Evolutionary conservation across 2,888 invertebrate genomes (phyloP).

Genomic region (Acleris laterana): DNA sequence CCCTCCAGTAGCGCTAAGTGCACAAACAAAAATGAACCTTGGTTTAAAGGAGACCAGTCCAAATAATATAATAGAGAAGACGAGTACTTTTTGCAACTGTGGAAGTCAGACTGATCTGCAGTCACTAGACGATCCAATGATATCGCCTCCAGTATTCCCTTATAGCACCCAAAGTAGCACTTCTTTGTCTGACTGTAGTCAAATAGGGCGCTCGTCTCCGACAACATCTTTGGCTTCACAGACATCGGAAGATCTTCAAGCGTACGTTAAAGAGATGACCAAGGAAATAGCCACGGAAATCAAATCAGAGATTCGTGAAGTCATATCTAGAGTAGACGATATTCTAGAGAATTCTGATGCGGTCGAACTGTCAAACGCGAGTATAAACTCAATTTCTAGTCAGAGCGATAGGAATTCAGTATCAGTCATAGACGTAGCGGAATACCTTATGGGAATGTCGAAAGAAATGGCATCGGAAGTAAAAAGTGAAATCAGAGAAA

Average conservation of each 20-base stretch:
- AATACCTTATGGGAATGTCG: slow-evolving; percentile 91
- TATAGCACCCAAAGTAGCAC: slow-evolving; percentile 77
- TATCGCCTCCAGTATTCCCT: slow-evolving; percentile 76
- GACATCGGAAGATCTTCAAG: slow-evolving; percentile 87
- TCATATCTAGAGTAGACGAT: slow-evolving; percentile 91
- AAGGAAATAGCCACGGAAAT: slow-evolving; percentile 92
- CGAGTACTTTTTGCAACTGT: slow-evolving; percentile 86
- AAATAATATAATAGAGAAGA: slow-evolving; percentile 64
- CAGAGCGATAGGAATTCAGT: slow-evolving; percentile 88
- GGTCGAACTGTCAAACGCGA: slow-evolving; percentile 80
- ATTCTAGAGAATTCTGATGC: slow-evolving; percentile 88
- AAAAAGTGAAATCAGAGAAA: slow-evolving; percentile 90
- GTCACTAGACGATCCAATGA: slow-evolving; percentile 85
- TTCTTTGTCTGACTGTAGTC: slow-evolving; percentile 83
- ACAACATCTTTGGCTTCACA: slow-evolving; percentile 80
- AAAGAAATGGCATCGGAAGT: slow-evolving; percentile 92
- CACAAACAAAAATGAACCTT: slow-evolving; percentile 86
- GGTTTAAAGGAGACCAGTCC: slow-evolving; percentile 84
- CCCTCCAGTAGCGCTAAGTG: slow-evolving; percentile 83
- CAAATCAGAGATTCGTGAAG: slow-evolving; percentile 91
- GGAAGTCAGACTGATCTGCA: slow-evolving; percentile 90
- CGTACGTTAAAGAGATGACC: slow-evolving; percentile 91
- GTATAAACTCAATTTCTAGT: slow-evolving; percentile 83
- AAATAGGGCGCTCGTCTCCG: slow-evolving; percentile 83
- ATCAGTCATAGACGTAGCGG: slow-evolving; percentile 90